Percentiles rank a stretch among this genome's conserved stretches.
phyloP scores from a whole-genome alignment of 2,888 invertebrate genomes.

The Acleris sparsana region DNA sequence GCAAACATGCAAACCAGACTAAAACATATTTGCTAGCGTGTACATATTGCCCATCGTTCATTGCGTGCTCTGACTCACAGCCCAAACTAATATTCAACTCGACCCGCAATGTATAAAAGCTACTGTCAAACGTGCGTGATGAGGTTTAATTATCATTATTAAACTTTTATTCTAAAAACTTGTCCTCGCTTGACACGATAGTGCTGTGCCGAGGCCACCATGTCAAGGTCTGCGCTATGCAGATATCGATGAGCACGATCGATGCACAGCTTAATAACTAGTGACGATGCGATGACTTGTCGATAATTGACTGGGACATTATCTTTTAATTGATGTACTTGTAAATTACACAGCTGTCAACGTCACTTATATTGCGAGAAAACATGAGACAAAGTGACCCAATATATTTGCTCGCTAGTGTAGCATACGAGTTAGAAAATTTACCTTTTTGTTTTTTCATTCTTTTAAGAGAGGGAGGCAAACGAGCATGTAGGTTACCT shows the following conservation, averaged over 20 bases:
- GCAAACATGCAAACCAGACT: neutral
- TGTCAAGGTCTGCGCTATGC: slow-evolving; percentile 45
- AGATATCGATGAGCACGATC: slow-evolving; percentile 41
- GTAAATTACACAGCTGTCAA: neutral
- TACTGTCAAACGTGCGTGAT: slow-evolving; percentile 18
- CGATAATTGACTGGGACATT: slow-evolving; percentile 10
- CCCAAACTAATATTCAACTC: neutral
- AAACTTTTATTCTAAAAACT: slow-evolving; percentile 17
- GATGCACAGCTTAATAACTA: slow-evolving; percentile 31
- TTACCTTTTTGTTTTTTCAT: no score
- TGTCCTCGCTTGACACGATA: slow-evolving; percentile 34
- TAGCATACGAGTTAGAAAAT: no score
- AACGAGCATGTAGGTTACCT: no score
- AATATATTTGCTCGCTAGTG: no score
- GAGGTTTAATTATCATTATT: slow-evolving; percentile 28
- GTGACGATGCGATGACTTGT: slow-evolving; percentile 33
- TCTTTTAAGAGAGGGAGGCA: no score
- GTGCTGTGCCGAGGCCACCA: slow-evolving; percentile 38
- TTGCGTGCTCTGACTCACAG: neutral
- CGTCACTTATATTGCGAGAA: neutral
- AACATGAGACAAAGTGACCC: no score
- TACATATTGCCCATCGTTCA: neutral
- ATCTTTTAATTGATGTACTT: neutral
- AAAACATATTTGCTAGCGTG: no score
- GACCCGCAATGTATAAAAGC: neutral